Evolutionary conservation across 2,113 vertebrate genomes (phyloP), one percentile per base, ranked within the genome.

Genomic region (Pollimyrus isidori): DNA sequence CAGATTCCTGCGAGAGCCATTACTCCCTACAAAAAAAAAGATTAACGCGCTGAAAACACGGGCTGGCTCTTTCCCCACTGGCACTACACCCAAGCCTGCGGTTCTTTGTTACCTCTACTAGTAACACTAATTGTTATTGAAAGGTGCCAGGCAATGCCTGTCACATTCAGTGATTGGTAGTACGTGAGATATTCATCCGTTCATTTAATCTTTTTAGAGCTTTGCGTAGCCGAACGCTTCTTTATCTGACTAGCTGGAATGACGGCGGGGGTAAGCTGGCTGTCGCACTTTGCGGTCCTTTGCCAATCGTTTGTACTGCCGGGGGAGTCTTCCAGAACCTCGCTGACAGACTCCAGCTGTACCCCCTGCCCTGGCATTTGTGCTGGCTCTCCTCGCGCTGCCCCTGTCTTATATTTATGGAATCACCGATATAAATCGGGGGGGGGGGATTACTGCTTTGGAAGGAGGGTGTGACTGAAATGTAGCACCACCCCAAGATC

Each of bases 1-100:
- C 92, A 93, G 92, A 94, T 94, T 94, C 92, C 91, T 92, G 92
- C 91, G 86, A 91, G 90, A 94, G 90, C 93, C 91, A 91, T 86
- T 87, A 90, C 90, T 85, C 89, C 90, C 92, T 92, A 92, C 92
- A 91, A 90, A 90, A 90, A 46, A 93, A 90, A 93, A 94, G 93
- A 93, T 91, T 45, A 88, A 80, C 73, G 73, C 6, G 35, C 30
- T 42, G 35, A 80, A 17, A 6, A 42, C 73, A 19, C 35, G 6
- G 73, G 35, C 35, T 80, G 30, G 73, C 15, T 17, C 73, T 13
- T 7, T 17, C 62, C 62, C 9, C 30, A 17, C 73, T 35, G 17
- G 73, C 13, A 42, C 5, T 19, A 7, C 30, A 76, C 15, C 73
- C 17, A 42, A 19, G 13, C 35, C 35, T 15, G 7, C 30, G 15